Base-by-base conservation (phyloP, 2,113 vertebrate genomes). In the Archilochus colubris region DNA sequence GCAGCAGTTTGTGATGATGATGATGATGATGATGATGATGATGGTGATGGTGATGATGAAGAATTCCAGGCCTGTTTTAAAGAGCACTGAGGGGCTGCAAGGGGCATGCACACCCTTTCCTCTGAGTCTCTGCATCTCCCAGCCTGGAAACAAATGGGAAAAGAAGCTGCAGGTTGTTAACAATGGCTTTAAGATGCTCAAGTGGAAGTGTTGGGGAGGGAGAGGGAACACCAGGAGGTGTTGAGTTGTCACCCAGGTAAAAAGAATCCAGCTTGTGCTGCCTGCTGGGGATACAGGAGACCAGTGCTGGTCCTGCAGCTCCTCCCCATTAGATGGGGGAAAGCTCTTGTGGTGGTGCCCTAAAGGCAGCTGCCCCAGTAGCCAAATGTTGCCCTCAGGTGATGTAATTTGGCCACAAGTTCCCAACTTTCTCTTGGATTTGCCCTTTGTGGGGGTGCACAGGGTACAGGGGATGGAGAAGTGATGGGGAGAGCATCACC, bases 1-100 rank as follows among this genome's bases (percentile, higher is more conserved):
- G 8, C 72, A 68, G 88, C 48, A 31, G 36, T 90, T 95, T 77
- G 48, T 94, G 88, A n/a, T 63, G 48, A 7, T 78, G 93, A 88
- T 91, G 93, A 88, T 91, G 92, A 92, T 78, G 93, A 88, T 91
- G 92, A 92, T 78, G 93, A 88, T 91, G 92, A 92, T 78, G 93
- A 86, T 91, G 92, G 48, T 94, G 88, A n/a, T 63, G 48, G 6
- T 94, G 88, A n/a, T 63, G 48, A 7, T 78, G 93, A 88, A 88
- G 92, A 92, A 92, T 83, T 63, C 57, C 66, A 68, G 74, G 86
- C 69, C 54, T 58, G 81, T 74, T 76, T 84, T 75, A 84, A 92
- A 76, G 44, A 86, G 80, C 61, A 48, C 53, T 74, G 48, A 75
- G 36, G 81, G 64, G 61, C 55, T 46, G 51, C 11, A 75, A 55